Evolutionary conservation across 2,888 invertebrate species (phyloP).

Genomic region (Molorchus minor): DNA sequence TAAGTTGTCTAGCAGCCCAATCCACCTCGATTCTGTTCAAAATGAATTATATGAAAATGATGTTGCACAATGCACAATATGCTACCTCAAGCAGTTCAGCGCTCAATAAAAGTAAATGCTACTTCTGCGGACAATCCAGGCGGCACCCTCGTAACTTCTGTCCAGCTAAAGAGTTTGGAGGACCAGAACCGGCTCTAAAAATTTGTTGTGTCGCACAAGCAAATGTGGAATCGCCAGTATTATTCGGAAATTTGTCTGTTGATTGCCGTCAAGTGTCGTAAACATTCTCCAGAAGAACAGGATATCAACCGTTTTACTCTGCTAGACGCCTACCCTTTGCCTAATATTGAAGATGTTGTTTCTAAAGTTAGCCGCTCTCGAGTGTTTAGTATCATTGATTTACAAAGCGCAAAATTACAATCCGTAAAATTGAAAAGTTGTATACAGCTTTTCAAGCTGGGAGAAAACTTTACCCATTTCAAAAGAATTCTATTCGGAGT

Average conservation of each 20-base stretch:
- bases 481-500: background rate
- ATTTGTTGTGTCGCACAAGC: background rate
- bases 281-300: background rate
- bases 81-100: too few species aligned
- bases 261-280: background rate
- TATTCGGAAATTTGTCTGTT: background rate
- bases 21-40: background rate
- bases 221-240: background rate
- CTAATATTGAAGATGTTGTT: background rate
- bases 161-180: background rate
- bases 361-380: background rate
- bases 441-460: too few species aligned
- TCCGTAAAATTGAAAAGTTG: background rate
- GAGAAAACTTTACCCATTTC: too few species aligned
- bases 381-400: background rate
- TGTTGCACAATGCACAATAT: too few species aligned
- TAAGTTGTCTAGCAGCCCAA: too few species aligned
- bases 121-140: background rate
- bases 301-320: background rate
- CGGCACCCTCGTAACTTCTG: background rate
- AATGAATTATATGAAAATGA: background rate
- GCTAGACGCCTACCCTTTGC: constrained; percentile 3
- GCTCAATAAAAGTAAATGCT: too few species aligned
- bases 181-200: background rate
- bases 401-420: background rate